phyloP scores from a whole-genome alignment of 2,888 invertebrate species.

The Troides aeacus region DNA sequence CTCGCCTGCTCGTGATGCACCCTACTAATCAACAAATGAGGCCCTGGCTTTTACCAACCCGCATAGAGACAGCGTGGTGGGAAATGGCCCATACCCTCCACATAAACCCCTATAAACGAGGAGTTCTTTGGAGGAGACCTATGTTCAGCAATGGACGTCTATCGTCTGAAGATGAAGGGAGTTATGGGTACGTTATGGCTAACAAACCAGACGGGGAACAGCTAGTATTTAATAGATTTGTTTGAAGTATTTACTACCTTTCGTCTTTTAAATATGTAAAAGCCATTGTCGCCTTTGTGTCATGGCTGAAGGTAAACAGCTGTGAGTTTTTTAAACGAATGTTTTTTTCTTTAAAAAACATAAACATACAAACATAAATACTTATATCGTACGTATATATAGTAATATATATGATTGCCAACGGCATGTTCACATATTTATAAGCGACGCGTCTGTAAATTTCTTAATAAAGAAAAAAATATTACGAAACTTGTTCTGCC shows the following conservation, averaged over 20 bases:
- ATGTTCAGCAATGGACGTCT: too few species aligned
- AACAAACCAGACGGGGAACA: too few species aligned
- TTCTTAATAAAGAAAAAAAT: constrained; percentile 10
- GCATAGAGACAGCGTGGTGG: too few species aligned
- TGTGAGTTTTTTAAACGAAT: neutral
- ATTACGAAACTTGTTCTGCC: constrained; percentile 11
- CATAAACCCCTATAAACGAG: too few species aligned
- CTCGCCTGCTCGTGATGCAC: too few species aligned
- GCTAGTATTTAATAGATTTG: neutral
- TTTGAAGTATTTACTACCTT: neutral
- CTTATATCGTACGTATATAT: neutral
- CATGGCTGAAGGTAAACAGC: neutral
- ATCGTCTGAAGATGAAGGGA: too few species aligned
- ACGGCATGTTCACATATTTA: constrained; percentile 14
- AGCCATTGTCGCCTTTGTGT: neutral
- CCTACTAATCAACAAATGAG: too few species aligned
- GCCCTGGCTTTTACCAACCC: too few species aligned
- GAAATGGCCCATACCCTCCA: too few species aligned
- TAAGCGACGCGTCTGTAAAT: constrained; percentile 10
- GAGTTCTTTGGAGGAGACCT: too few species aligned
- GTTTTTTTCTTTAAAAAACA: neutral
- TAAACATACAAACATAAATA: neutral
- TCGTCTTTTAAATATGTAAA: neutral
- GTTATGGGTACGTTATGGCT: too few species aligned
- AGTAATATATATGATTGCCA: constrained; percentile 13